These are phyloP conservation scores for Petromus typicus DNA, from an alignment of 2,113 vertebrate species.

Conservation along the genomic window DNA sequence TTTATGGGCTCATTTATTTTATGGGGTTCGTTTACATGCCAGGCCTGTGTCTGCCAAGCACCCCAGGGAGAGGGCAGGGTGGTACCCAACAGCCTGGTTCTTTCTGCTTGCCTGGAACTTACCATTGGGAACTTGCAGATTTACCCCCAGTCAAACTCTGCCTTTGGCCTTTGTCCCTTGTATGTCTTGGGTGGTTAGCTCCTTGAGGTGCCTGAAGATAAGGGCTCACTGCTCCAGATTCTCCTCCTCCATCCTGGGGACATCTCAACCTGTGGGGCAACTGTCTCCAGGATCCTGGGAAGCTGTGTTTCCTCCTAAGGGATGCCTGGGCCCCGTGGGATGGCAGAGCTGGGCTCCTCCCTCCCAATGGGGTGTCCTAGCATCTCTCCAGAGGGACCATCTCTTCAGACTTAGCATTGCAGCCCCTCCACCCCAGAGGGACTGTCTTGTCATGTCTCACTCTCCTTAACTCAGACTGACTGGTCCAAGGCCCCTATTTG, in stretches of 20 bases:
- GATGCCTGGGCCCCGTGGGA: neutral
- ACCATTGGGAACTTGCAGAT: neutral
- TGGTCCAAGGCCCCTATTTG: neutral
- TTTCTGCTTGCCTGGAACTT: neutral
- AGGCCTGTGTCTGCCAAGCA: neutral
- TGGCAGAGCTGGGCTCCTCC: neutral
- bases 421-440: neutral
- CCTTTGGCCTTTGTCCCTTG: neutral
- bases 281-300: neutral
- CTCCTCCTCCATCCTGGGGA: neutral
- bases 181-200: neutral
- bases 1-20: neutral
- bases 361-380: neutral
- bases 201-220: neutral
- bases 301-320: fast-evolving
- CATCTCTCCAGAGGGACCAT: neutral
- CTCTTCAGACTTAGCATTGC: neutral
- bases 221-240: neutral
- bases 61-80: neutral
- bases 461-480: neutral
- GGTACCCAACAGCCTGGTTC: neutral
- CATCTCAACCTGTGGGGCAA: neutral
- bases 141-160: neutral
- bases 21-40: neutral
- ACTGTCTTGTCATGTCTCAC: neutral